A percentile compares a stretch with the other conserved stretches of the same genome.
These are phyloP conservation scores for Sipha maydis DNA, from an alignment of 2,888 invertebrate species.

Conservation along the genomic window DNA sequence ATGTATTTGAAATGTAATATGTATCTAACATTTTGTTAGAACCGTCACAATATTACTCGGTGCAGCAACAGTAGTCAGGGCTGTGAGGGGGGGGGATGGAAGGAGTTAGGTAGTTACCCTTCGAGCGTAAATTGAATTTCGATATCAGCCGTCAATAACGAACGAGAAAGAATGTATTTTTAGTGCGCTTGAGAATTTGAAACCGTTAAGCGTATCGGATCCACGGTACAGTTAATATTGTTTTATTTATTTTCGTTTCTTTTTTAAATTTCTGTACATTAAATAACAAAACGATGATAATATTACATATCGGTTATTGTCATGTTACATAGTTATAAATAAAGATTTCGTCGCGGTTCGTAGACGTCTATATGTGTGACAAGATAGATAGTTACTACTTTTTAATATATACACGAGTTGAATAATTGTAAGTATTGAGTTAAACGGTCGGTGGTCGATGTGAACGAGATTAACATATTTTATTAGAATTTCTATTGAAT, in stretches of 20 bases:
- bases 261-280: too few species aligned
- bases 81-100: too few species aligned
- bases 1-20: constrained; percentile 20
- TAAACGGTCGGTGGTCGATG: neutral
- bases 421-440: neutral
- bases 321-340: too few species aligned
- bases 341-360: too few species aligned
- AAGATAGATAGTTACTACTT: too few species aligned
- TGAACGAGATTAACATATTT: neutral
- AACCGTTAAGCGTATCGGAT: neutral
- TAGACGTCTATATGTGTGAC: too few species aligned
- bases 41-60: neutral
- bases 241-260: too few species aligned
- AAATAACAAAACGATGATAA: too few species aligned
- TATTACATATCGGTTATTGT: too few species aligned
- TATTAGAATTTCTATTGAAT: neutral
- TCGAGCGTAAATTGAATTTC: neutral
- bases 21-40: constrained; percentile 9
- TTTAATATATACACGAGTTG: too few species aligned
- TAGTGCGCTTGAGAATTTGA: neutral
- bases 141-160: neutral
- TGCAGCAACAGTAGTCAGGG: neutral
- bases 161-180: neutral
- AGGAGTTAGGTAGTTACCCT: neutral
- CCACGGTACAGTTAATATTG: too few species aligned